Evolutionary conservation across 2,888 invertebrate species (phyloP), one percentile per base, ranked within the genome.

Genomic region (Amphiduros pacificus): DNA sequence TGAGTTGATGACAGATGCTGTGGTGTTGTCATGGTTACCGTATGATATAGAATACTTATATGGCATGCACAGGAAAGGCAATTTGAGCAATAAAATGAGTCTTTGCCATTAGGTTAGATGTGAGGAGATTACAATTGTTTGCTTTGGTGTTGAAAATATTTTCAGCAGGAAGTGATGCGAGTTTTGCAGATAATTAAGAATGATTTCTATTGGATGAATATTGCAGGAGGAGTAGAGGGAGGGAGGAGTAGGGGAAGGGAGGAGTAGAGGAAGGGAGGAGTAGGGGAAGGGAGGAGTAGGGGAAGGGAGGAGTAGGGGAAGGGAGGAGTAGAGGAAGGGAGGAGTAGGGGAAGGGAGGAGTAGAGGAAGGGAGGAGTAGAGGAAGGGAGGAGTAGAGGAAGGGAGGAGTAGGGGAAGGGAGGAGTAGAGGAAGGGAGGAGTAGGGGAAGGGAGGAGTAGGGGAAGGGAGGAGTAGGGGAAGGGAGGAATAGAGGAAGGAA

Each of bases 371-470:
- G 61, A 48, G 61, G 24, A 27, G 27, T 11, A 28, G 29, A 24
- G 48, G 24, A n/a, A 48, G 48, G 26, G 48, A 31, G n/a, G 32
- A 59, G 28, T 22, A 24, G 28, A 48, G 61, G 51, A 44, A 31
- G 41, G 31, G 61, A 26, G 44, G 27, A 41, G 27, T 26, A 22
- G 32, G 29, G 61, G 54, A 55, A 20, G 32, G 49, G 41, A 27
- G 49, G 20, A 32, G 29, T 44, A 49, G 48, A 27, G 32, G 26
- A 41, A 48, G 48, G n/a, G 61, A 62, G 40, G 54, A 31, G 20
- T 17, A 36, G 61, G 31, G 48, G 20, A 32, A 57, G 61, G 32
- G 48, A 29, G 60, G 24, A 26, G 31, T 11, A 29, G 61, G 24
- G 61, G 61, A 22, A 29, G 59, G n/a, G 50, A 28, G 22, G 20